phyloP scores from a whole-genome alignment of 2,888 invertebrate genomes.

The Apodemia zela region DNA sequence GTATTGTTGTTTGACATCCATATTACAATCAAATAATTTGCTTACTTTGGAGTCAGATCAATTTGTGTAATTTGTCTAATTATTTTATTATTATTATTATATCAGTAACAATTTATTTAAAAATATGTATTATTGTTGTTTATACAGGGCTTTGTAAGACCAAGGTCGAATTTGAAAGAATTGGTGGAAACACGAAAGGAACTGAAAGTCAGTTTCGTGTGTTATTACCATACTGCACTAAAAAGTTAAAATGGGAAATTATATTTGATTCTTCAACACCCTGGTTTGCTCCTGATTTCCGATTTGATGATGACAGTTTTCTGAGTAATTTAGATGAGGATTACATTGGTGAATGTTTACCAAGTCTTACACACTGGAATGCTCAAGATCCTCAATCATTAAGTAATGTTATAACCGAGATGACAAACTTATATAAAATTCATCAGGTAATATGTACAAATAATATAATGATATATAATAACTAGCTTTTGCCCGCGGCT shows the following conservation, averaged over 20 bases:
- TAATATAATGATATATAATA: too few relatives aligned
- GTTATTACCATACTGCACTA: slow-evolving; percentile 85
- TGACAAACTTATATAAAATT: slow-evolving; percentile 81
- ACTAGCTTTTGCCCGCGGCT: too few relatives aligned
- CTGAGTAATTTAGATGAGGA: slow-evolving; percentile 79
- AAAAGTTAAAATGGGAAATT: slow-evolving; percentile 84
- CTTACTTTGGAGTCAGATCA: too few relatives aligned
- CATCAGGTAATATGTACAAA: slow-evolving; percentile 75
- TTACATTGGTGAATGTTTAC: slow-evolving; percentile 72
- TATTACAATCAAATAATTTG: too few relatives aligned
- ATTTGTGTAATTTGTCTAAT: too few relatives aligned
- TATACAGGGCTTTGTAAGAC: slow-evolving; percentile 65
- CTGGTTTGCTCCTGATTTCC: slow-evolving; percentile 87
- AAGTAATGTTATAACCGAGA: slow-evolving; percentile 81
- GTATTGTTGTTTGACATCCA: too few relatives aligned
- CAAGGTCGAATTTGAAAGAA: slow-evolving; percentile 68
- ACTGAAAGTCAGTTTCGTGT: slow-evolving; percentile 81
- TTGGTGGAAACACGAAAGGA: slow-evolving; percentile 50
- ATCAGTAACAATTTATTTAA: too few relatives aligned
- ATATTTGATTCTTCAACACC: slow-evolving; percentile 83
- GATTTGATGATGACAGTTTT: slow-evolving; percentile 86
- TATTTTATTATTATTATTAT: too few relatives aligned
- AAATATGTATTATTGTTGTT: too few relatives aligned
- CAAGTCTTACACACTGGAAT: slow-evolving; percentile 84
- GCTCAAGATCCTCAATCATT: slow-evolving; percentile 80